These are phyloP conservation scores for Drosophila sproati DNA, from an alignment of 1,140 invertebrate genomes.

Conservation along the genomic window DNA sequence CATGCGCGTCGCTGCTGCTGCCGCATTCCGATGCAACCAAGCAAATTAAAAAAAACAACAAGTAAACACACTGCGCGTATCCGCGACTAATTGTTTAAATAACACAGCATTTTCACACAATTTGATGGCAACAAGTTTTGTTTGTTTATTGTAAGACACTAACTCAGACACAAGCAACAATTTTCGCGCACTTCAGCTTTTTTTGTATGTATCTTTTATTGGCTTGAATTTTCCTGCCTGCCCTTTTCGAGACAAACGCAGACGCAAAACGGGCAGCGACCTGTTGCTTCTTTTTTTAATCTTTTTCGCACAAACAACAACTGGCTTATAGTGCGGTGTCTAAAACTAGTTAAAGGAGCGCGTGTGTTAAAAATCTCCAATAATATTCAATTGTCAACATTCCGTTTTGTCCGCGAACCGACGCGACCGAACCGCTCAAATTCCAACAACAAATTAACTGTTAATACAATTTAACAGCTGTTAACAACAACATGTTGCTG, in stretches of 20 bases:
- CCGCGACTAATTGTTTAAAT: conserved; percentile 74
- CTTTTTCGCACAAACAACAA: conserved; percentile 25
- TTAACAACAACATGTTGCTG: conserved; percentile 14
- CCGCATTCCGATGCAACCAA: conserved; percentile 59
- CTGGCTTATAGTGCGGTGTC: conserved; percentile 7
- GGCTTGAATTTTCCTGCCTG: conserved; percentile 70
- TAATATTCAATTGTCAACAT: conserved; percentile 20
- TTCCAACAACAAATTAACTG: conserved; percentile 46
- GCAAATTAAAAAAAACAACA: neutral
- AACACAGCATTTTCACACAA: conserved; percentile 57
- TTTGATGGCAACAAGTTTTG: conserved; percentile 28
- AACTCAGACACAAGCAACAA: conserved; percentile 38
- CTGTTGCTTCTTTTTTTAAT: conserved; percentile 29
- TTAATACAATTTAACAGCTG: conserved; percentile 38
- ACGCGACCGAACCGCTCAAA: conserved; percentile 49
- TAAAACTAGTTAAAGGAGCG: conserved; percentile 25
- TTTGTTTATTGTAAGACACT: conserved; percentile 47
- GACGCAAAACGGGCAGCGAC: conserved; percentile 29
- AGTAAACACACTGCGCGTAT: conserved; percentile 26
- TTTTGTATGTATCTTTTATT: conserved; percentile 82
- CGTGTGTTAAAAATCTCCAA: conserved; percentile 32
- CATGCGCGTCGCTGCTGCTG: conserved; percentile 60
- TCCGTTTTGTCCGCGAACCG: conserved; percentile 27
- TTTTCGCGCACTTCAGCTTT: conserved; percentile 72
- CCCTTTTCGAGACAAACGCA: conserved; percentile 62